Evolutionary conservation across 2,888 invertebrate species (phyloP).

Genomic region (Brachyptera risi): DNA sequence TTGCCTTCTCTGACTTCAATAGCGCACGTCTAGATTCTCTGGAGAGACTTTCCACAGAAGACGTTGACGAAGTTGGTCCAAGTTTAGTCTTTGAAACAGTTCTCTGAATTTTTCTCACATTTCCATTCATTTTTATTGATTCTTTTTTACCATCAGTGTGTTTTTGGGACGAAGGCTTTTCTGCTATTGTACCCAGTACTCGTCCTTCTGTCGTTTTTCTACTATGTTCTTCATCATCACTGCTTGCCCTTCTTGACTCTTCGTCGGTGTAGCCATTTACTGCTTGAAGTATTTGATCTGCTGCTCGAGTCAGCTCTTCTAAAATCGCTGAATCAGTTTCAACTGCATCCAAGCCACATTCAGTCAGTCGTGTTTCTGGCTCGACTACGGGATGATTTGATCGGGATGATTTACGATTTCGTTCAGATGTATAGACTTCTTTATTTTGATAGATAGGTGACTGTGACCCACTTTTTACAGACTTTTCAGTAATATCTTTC

Average conservation of each 20-base stretch:
- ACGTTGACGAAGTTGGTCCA: constrained; percentile 43
- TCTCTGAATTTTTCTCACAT: background rate
- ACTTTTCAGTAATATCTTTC: background rate
- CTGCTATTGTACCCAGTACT: constrained; percentile 34
- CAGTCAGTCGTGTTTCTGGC: background rate
- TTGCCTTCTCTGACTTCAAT: constrained; percentile 27
- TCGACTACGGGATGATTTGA: background rate
- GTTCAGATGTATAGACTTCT: background rate
- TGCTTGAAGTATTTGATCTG: constrained; percentile 56
- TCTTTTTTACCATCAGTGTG: background rate
- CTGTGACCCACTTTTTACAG: background rate
- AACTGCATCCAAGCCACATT: background rate
- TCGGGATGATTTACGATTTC: background rate
- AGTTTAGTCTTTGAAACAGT: constrained; percentile 37
- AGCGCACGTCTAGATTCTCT: constrained; percentile 30
- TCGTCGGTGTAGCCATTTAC: constrained; percentile 53
- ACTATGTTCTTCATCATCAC: constrained; percentile 41
- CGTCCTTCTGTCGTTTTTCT: constrained; percentile 32
- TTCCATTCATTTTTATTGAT: background rate
- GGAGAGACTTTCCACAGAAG: constrained; percentile 40
- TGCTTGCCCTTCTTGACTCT: constrained; percentile 40
- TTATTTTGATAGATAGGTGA: constrained; percentile 25
- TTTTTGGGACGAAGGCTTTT: constrained; percentile 26
- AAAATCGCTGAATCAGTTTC: constrained; percentile 43
- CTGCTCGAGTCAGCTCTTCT: constrained; percentile 55